Conservation (phyloP, 2,113 vertebrate genomes). For the Rhodinocichla rosea region DNA sequence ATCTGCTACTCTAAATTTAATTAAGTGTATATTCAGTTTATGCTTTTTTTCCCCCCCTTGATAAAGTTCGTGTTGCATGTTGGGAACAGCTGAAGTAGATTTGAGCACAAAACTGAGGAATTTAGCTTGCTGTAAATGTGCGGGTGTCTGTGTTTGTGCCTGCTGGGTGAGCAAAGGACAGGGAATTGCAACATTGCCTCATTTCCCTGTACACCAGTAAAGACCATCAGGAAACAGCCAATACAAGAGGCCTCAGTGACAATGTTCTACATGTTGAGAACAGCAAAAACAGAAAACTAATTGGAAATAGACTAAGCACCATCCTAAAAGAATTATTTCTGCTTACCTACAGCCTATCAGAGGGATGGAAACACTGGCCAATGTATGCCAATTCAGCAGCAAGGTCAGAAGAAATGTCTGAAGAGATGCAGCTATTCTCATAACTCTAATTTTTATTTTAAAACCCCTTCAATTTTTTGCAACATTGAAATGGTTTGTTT, state of each 20-base stretch:
- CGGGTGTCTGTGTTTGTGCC: neutral
- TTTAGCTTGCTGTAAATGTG: neutral
- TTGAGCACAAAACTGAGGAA: neutral
- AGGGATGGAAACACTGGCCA: neutral
- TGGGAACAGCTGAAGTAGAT: neutral
- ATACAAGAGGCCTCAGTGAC: neutral
- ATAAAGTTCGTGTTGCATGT: neutral
- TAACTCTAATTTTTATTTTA: neutral
- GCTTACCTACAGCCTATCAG: neutral
- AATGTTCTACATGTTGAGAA: neutral
- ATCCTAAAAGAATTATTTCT: neutral
- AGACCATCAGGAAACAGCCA: neutral
- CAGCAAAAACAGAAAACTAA: neutral
- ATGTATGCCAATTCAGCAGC: neutral
- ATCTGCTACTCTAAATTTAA: conserved; percentile 48
- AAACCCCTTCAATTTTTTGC: neutral
- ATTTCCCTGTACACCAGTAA: neutral
- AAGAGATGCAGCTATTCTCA: neutral
- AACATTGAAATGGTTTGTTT: neutral
- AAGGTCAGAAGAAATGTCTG: neutral
- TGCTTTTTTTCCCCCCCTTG: fast-evolving
- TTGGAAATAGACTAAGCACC: neutral
- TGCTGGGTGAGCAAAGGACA: neutral
- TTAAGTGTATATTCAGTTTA: conserved; percentile 18
- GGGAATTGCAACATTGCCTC: neutral